Conservation (phyloP, 1,140 invertebrate genomes). For the Bombus pascuorum region DNA sequence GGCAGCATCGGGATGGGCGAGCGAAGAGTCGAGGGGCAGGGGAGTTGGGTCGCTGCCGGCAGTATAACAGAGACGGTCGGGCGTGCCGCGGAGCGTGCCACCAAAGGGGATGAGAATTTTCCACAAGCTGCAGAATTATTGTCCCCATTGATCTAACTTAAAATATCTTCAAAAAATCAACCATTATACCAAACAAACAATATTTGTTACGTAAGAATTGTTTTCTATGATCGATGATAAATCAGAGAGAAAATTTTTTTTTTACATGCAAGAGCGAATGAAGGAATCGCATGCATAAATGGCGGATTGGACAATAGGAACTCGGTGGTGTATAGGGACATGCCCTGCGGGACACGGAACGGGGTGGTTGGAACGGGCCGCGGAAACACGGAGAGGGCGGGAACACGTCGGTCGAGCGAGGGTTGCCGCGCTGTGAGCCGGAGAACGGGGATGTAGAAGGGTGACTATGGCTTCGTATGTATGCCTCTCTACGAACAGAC, state of each 20-base stretch:
- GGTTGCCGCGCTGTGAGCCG: slow-evolving; percentile 60
- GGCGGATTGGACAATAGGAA: slow-evolving; percentile 71
- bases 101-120: slow-evolving; percentile 82
- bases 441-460: slow-evolving; percentile 56
- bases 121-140: slow-evolving; percentile 75
- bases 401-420: slow-evolving; percentile 72
- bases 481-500: slow-evolving; percentile 45
- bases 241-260: slow-evolving; percentile 75
- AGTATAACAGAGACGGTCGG: slow-evolving; percentile 82
- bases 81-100: slow-evolving; percentile 83
- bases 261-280: accelerated
- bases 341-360: slow-evolving; percentile 82
- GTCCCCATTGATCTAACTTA: slow-evolving; percentile 58
- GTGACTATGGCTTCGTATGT: slow-evolving; percentile 58
- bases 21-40: slow-evolving; percentile 58
- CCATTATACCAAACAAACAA: background rate
- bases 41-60: slow-evolving; percentile 77
- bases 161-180: slow-evolving; percentile 66
- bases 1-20: slow-evolving; percentile 54
- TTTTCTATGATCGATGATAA: too few species aligned
- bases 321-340: slow-evolving; percentile 76
- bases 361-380: slow-evolving; percentile 81
- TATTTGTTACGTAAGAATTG: too few species aligned
- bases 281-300: slow-evolving; percentile 11
- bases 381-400: slow-evolving; percentile 82